phyloP scores from a whole-genome alignment of 2,797 vertebrate genomes.

The Propithecus perrieri region DNA sequence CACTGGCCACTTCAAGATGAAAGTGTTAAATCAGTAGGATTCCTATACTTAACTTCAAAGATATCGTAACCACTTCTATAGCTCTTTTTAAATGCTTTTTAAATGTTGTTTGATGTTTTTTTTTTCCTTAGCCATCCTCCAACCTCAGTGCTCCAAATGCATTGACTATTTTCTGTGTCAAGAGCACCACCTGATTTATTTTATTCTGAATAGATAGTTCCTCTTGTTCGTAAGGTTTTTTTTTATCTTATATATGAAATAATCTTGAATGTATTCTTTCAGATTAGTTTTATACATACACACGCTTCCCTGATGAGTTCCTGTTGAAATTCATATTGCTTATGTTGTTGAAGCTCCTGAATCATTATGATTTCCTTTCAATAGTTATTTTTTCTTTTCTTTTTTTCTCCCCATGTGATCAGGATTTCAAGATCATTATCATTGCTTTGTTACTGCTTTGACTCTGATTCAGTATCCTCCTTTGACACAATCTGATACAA shows the following conservation, averaged over 20 bases:
- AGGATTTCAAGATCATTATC: constrained; percentile 14
- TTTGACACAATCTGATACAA: constrained; percentile 11
- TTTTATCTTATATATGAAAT: neutral
- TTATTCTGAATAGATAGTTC: neutral
- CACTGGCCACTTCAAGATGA: constrained; percentile 1
- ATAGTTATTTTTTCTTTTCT: neutral
- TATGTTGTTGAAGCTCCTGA: neutral
- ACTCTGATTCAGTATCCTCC: neutral
- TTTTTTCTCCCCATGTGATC: neutral
- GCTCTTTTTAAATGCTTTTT: constrained; percentile 45
- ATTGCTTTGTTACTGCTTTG: neutral
- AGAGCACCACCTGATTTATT: neutral
- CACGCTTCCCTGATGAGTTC: neutral
- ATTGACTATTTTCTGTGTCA: neutral
- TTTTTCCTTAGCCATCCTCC: neutral
- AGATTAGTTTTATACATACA: neutral
- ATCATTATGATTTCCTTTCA: constrained; percentile 12
- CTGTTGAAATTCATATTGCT: neutral
- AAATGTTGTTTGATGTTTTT: constrained; percentile 21
- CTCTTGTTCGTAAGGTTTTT: neutral
- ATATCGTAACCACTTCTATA: neutral
- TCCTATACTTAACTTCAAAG: constrained; percentile 53
- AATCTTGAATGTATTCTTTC: neutral
- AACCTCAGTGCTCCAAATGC: neutral
- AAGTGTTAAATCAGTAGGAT: constrained; percentile 8